Evolutionary conservation across 2,888 invertebrate species (phyloP), one percentile per base, ranked within the genome.

Genomic region (Hirtodrosophila trivittata): DNA sequence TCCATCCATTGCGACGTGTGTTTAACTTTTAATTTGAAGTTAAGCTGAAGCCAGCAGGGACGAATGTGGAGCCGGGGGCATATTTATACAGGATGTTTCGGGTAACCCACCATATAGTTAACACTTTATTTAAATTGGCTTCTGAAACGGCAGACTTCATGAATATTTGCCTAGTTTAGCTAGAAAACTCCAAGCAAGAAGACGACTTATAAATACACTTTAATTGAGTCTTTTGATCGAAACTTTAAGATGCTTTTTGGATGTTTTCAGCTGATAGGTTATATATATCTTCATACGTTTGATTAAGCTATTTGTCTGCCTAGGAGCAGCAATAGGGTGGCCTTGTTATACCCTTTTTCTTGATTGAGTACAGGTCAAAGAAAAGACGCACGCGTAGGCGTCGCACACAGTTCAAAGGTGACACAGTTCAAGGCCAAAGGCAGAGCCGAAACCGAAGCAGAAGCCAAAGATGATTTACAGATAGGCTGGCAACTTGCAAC

Each of bases 1-100:
- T 6, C 3, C 25, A 25, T 6, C 7, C 7, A 28, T 5, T 28
- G 9, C 7, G 28, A 28, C 18, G 28, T 9, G 28, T 9, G 28
- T 65, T 78, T 75, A 66, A 77, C 70, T 75, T 78, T 75, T 70
- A 70, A 78, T 70, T 75, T 64, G 51, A 59, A 73, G 57, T 55
- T 52, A 41, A 64, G 41, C 49, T 14, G 43, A 35, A 30, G 51
- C 75, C 52, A 46, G 32, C 32, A 21, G 5, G 18, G 18, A 21
- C 5, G n/a, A n/a, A 21, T 21, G 18, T 5, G 2, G 18, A 21
- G 5, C 2, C 18, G 5, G 21, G 41, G 13, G 43, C 37, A 47
- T 60, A 42, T 60, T 55, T 52, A 32, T 32, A 41, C 28, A 25
- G 21, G 14, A 41, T 10, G 10, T 9, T 28, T 28, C 28, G 7